Evolutionary conservation across 2,888 invertebrate species (phyloP), one percentile per base, ranked within the genome.

Genomic region (Andricus curvator): DNA sequence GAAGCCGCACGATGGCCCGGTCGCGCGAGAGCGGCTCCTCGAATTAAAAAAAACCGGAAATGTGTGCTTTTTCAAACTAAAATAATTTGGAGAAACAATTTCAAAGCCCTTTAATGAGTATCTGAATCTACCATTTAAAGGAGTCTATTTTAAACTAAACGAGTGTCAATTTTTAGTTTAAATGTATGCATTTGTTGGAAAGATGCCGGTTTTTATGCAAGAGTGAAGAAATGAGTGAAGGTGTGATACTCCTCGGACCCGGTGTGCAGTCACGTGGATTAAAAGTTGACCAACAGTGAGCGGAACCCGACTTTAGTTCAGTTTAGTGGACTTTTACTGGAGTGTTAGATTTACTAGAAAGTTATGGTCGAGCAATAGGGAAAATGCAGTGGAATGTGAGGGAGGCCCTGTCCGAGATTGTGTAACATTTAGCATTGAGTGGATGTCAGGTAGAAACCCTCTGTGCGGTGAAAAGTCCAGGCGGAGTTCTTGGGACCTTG

Each of bases 231-330:
- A 33, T 77, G n/a, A 48, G 77, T 65, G 64, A 77, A 41, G 65
- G 74, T 33, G 78, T 77, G 79, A 17, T 68, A 44, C 41, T 9
- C 11, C n/a, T 17, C 67, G 15, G 68, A 22, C 64, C 64, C 64
- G 80, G 41, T 80, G 83, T 83, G 83, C 81, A 80, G 80, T 78
- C 67, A 66, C 77, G 77, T 77, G 77, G 77, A 77, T 77, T 77
- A 77, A 77, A 77, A 60, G 41, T 77, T 64, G 41, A 4, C 17
- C 22, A 25, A 22, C 64, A 64, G 64, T 22, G 64, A 77, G 37
- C 20, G 20, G 13, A 74, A 74, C 29, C 66, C 48, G 17, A 48
- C 48, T 48, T 48, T 48, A 48, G 48, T 29, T 68, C 25, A 60
- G 22, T 66, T 37, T 66, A 15, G 67, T 66, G 67, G 29, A 37